phyloP scores from a whole-genome alignment of 1,140 invertebrate genomes.

The Idris sp. region DNA sequence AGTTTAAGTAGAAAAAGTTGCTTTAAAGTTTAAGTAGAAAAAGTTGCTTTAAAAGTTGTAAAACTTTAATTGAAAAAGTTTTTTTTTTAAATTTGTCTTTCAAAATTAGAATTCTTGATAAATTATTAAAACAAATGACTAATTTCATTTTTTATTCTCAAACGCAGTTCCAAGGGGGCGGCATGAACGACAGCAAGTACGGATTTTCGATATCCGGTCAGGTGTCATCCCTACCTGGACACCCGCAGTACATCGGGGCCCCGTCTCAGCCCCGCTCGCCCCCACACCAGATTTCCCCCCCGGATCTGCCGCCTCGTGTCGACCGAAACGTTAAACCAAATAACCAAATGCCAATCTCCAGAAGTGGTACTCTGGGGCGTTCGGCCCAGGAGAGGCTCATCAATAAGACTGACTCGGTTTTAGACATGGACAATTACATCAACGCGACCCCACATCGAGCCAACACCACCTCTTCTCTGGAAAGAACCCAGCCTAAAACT shows the following conservation, averaged over 20 bases:
- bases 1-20: too few species aligned
- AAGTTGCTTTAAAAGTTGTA: too few species aligned
- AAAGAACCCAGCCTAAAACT: constrained; percentile 80
- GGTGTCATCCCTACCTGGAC: constrained; percentile 63
- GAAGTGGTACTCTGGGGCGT: constrained; percentile 75
- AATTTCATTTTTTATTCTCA: too few species aligned
- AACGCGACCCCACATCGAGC: constrained; percentile 79
- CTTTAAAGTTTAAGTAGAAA: too few species aligned
- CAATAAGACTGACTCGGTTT: constrained; percentile 74
- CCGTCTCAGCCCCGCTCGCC: constrained; percentile 75
- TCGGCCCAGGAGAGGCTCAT: constrained; percentile 79
- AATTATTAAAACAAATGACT: too few species aligned
- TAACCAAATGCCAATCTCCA: constrained; percentile 72
- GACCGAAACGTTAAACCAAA: constrained; percentile 87
- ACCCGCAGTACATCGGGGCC: constrained; percentile 66
- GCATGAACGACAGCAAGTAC: constrained; percentile 80
- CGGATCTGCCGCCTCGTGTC: constrained; percentile 90
- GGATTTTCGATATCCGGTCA: constrained; percentile 79
- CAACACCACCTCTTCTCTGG: constrained; percentile 78
- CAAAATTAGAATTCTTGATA: too few species aligned
- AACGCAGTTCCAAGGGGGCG: constrained; percentile 75
- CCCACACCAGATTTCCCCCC: constrained; percentile 79
- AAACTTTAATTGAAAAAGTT: too few species aligned
- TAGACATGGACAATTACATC: constrained; percentile 80
- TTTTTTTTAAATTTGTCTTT: too few species aligned